Evolutionary conservation across 2,888 invertebrate species (phyloP).

Genomic region (Theretra japonica): DNA sequence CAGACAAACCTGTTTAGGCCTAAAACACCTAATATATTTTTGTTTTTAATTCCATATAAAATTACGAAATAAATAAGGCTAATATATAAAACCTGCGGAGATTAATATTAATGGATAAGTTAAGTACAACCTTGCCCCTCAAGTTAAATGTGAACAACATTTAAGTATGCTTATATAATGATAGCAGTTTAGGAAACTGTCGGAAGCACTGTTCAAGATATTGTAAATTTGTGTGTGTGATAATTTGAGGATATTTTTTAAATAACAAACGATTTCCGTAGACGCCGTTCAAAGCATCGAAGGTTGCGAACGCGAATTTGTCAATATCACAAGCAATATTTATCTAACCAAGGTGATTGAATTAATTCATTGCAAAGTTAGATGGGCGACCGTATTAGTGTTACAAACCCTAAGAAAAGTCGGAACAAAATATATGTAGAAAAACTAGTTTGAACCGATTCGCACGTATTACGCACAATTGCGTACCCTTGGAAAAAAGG

Average conservation of each 20-base stretch:
- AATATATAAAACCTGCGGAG: neutral
- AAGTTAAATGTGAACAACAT: neutral
- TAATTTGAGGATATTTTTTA: conserved; percentile 14
- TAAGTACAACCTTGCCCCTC: neutral
- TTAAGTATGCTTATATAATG: neutral
- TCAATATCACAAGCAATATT: neutral
- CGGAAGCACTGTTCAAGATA: neutral
- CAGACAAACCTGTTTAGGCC: conserved; percentile 27
- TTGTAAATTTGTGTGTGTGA: neutral
- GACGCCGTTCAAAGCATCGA: neutral
- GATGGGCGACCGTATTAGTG: neutral
- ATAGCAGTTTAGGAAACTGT: neutral
- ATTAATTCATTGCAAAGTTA: neutral
- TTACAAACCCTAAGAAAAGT: neutral
- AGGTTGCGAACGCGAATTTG: neutral
- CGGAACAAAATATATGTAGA: neutral
- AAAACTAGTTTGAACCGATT: neutral
- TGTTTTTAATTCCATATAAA: conserved; percentile 8
- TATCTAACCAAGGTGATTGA: neutral
- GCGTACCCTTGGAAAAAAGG: conserved; percentile 1
- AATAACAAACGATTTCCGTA: neutral
- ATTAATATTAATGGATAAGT: conserved; percentile 19
- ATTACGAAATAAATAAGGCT: conserved; percentile 23
- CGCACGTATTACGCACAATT: conserved; percentile 1
- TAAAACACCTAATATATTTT: neutral